These are phyloP conservation scores for Holothuria leucospilota DNA, from an alignment of 53 echinoderm and acorn worm species.

Conservation along the genomic window DNA sequence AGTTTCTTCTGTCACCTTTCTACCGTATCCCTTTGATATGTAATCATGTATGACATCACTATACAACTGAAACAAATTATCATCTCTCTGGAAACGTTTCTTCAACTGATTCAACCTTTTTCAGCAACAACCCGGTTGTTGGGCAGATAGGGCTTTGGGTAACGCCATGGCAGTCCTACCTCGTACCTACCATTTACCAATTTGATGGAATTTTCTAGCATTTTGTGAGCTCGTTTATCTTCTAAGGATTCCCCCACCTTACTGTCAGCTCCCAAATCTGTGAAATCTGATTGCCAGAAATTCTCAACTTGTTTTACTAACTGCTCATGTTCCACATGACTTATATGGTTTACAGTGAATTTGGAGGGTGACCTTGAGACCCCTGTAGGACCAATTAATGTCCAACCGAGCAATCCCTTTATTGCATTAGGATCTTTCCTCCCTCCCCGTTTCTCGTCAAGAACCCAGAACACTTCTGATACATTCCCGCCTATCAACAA, in stretches of 20 bases:
- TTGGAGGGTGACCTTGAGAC: not conserved
- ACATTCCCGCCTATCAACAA: slow-evolving; percentile 49
- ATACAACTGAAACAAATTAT: slow-evolving; percentile 33
- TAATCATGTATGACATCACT: not conserved
- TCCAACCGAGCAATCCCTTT: slow-evolving; percentile 42
- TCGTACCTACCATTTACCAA: slow-evolving; percentile 27
- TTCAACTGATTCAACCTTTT: slow-evolving; percentile 37
- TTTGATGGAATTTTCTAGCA: slow-evolving; percentile 34
- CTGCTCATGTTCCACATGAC: slow-evolving; percentile 5
- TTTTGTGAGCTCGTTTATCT: slow-evolving; percentile 24
- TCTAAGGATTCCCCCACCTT: slow-evolving; percentile 47
- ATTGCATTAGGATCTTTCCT: slow-evolving; percentile 51
- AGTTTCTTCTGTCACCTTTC: not conserved
- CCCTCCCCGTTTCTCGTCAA: slow-evolving; percentile 46
- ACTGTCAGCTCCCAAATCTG: not conserved
- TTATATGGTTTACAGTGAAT: not conserved
- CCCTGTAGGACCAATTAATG: slow-evolving; percentile 42
- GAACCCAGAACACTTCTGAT: slow-evolving; percentile 52
- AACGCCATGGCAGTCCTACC: not conserved
- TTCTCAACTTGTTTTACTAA: slow-evolving; percentile 37
- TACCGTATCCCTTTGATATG: slow-evolving; percentile 44
- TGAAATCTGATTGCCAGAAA: slow-evolving; percentile 50
- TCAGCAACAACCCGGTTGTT: slow-evolving; percentile 27
- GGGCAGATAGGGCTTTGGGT: slow-evolving; percentile 2
- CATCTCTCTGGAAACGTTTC: slow-evolving; percentile 20